A percentile compares a stretch with the other conserved stretches of the same genome.
Evolutionary conservation across 2,888 invertebrate genomes (phyloP).

Genomic region (Chymomyza fuscimana): DNA sequence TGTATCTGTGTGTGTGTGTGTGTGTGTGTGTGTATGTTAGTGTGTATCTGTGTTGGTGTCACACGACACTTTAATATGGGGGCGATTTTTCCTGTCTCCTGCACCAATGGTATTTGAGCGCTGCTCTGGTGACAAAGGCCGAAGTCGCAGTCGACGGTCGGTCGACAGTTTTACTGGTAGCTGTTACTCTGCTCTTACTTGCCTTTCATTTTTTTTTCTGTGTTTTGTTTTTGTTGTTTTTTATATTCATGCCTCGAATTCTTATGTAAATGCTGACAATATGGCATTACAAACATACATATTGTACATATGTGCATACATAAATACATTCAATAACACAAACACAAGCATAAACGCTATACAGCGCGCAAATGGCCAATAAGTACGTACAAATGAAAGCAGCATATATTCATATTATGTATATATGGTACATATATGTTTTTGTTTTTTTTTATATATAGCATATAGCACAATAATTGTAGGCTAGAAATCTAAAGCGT

Average conservation of each 20-base stretch:
- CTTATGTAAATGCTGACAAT: constrained; percentile 5
- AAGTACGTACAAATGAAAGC: no score
- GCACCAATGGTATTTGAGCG: constrained; percentile 74
- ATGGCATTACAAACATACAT: background rate
- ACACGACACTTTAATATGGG: constrained; percentile 73
- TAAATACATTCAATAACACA: background rate
- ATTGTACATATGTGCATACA: no score
- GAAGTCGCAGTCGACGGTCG: constrained; percentile 19
- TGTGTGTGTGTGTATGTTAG: constrained; percentile 33
- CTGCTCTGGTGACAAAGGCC: constrained; percentile 68
- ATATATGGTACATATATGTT: background rate
- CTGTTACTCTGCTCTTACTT: constrained; percentile 8
- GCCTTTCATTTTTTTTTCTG: constrained; percentile 9
- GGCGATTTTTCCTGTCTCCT: constrained; percentile 70
- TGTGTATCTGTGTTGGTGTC: constrained; percentile 56
- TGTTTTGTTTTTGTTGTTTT: background rate
- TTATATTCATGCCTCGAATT: constrained; percentile 2
- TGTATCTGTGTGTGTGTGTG: constrained; percentile 32
- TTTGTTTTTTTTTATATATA: no score
- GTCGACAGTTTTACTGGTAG: constrained; percentile 11
- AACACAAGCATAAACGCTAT: background rate
- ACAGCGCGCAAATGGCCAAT: no score
- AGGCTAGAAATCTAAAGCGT: no score
- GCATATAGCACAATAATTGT: no score
- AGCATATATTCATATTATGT: background rate